Base-by-base conservation (phyloP, 2,797 vertebrate species). In the Pseudopleuronectes americanus region DNA sequence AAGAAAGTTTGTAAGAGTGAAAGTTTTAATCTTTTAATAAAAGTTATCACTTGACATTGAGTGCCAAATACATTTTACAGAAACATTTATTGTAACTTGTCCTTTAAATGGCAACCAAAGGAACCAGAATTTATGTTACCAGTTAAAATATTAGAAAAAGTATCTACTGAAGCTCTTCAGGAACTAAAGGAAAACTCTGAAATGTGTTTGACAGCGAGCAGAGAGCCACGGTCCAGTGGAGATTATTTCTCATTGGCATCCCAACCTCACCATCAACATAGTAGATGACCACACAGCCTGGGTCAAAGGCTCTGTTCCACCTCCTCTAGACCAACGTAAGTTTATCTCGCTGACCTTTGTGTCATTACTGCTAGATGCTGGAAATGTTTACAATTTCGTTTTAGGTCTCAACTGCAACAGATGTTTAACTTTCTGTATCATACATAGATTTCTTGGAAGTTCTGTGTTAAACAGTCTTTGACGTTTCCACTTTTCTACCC, bases 231-330 rank as follows among this genome's bases (percentile, higher is more conserved):
- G 98, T 0, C 96, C 98, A 0, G 96, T 99, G 76, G 98, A 99
- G 86, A 94, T 99, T 16, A 99, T 99, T 69, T 99, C 97, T 0
- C 97, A 99, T 63, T 99, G 98, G 98, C 98, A 99, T 80, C 97
- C 98, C 45, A 99, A 99, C 89, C 89, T 99, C 66, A 99, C 98
- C 75, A 97, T 99, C 91, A 99, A 99, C 86, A 97, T 99, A 66
- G 97, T 99, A 55, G 97, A 99, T 0, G 98, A 99, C 89, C 98
- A 99, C 92, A 99, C 97, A 0, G 96, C 98, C 3, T 99, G 98
- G 98, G 96, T 97, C 22, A 96, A 97, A 86, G 97, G 97, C 76
- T 97, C 96, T 0, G 97, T 99, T 3, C 97, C 97, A 0, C 96
- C 97, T 0, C 97, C 97, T 23, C 91, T 99, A 26, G 97, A 99